These are phyloP conservation scores for Oceanodroma tethys DNA, from an alignment of 2,113 vertebrate species.

Conservation along the genomic window DNA sequence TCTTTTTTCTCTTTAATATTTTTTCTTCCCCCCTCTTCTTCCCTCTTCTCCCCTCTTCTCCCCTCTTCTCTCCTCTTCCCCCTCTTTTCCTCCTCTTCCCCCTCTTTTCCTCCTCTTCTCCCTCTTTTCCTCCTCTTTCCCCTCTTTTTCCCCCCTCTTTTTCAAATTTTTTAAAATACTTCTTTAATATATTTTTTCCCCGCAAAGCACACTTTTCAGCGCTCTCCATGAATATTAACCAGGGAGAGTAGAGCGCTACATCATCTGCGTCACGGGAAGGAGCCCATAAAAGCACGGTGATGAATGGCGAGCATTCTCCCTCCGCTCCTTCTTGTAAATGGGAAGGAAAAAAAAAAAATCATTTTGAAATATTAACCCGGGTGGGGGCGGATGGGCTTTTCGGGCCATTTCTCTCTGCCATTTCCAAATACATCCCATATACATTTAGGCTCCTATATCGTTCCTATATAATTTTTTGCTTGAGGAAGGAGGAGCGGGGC, in stretches of 20 bases:
- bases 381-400: background rate
- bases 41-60: no score
- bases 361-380: background rate
- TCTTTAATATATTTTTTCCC: background rate
- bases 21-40: accelerated
- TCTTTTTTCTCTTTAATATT: no score
- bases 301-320: background rate
- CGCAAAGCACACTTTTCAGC: background rate
- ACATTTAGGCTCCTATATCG: background rate
- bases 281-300: background rate
- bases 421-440: background rate
- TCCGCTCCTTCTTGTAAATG: background rate
- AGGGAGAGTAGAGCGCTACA: background rate
- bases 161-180: background rate
- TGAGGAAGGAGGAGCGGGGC: background rate
- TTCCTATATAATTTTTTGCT: background rate
- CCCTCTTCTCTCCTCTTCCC: no score
- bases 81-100: background rate
- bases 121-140: no score
- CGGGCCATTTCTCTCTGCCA: background rate
- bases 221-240: background rate
- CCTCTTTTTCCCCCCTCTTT: accelerated
- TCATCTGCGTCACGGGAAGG: background rate
- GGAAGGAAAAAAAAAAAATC: background rate
- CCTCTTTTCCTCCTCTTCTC: no score